These are phyloP conservation scores for Sebastolobus altivelis DNA, from an alignment of 2,797 vertebrate genomes.

Conservation along the genomic window DNA sequence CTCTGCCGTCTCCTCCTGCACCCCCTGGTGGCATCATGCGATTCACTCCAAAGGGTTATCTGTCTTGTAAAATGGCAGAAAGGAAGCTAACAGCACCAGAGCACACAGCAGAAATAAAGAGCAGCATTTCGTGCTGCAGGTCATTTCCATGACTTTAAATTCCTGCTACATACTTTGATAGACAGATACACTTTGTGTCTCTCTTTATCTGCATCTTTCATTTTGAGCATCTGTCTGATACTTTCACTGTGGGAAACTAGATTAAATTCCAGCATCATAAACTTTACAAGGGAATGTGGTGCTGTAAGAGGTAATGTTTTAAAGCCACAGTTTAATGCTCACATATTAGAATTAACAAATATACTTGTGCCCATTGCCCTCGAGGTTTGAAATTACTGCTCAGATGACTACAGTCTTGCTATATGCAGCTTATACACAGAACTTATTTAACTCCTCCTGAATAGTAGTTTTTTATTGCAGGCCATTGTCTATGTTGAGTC, in stretches of 20 bases:
- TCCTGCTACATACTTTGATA: background rate
- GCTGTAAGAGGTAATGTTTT: background rate
- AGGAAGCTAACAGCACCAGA: background rate
- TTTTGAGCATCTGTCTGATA: background rate
- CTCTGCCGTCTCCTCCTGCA: constrained; percentile 48
- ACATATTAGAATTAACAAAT: constrained; percentile 16
- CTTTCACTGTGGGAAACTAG: background rate
- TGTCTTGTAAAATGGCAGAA: constrained; percentile 10
- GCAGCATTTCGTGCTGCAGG: background rate
- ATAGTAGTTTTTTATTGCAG: background rate
- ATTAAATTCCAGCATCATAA: constrained; percentile 20
- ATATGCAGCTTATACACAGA: background rate
- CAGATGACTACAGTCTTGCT: background rate
- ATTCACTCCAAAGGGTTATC: constrained; percentile 51
- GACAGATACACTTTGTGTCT: background rate
- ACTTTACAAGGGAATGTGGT: constrained; percentile 10
- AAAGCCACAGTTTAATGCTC: background rate
- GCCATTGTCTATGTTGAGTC: background rate
- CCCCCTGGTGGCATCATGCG: constrained; percentile 57
- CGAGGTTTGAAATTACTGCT: constrained; percentile 6
- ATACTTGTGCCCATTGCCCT: constrained; percentile 9
- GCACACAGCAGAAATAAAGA: constrained; percentile 8
- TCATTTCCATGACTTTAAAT: constrained; percentile 2
- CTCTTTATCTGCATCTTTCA: background rate
- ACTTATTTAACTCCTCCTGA: background rate